These are phyloP conservation scores for Bradysia coprophila DNA, from an alignment of 1,140 invertebrate species.

Conservation along the genomic window DNA sequence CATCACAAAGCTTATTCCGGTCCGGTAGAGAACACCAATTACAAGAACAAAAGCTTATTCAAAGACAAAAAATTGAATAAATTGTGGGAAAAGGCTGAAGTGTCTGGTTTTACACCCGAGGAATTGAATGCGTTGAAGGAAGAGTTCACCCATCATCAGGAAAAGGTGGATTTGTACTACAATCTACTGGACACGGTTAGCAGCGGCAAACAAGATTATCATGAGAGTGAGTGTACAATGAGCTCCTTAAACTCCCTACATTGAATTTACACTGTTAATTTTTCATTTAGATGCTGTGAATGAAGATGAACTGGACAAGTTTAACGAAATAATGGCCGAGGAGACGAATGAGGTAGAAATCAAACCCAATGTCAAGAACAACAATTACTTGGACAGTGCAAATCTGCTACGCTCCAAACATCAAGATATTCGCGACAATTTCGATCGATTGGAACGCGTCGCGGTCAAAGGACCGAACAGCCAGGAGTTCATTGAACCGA, in stretches of 20 bases:
- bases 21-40: conserved; percentile 35
- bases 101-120: conserved; percentile 61
- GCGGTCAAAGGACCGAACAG: conserved; percentile 48
- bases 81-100: conserved; percentile 76
- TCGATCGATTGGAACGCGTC: conserved; percentile 54
- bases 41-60: conserved; percentile 58
- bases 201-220: conserved; percentile 26
- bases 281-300: conserved; percentile 32
- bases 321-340: conserved; percentile 27
- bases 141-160: conserved; percentile 82
- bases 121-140: conserved; percentile 70
- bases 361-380: conserved; percentile 19
- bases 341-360: conserved; percentile 18
- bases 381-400: conserved; percentile 38
- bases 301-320: conserved; percentile 38
- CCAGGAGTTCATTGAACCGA: conserved; percentile 73
- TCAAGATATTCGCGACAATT: conserved; percentile 56
- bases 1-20: conserved; percentile 22
- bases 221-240: conserved; percentile 36
- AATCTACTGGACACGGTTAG: conserved; percentile 47
- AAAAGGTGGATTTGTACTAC: conserved; percentile 82
- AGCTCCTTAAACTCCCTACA: neutral
- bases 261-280: neutral
- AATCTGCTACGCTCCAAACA: conserved; percentile 59
- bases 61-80: conserved; percentile 81